These are phyloP conservation scores for Anabas testudineus DNA, from an alignment of 2,797 vertebrate genomes.

Conservation along the genomic window DNA sequence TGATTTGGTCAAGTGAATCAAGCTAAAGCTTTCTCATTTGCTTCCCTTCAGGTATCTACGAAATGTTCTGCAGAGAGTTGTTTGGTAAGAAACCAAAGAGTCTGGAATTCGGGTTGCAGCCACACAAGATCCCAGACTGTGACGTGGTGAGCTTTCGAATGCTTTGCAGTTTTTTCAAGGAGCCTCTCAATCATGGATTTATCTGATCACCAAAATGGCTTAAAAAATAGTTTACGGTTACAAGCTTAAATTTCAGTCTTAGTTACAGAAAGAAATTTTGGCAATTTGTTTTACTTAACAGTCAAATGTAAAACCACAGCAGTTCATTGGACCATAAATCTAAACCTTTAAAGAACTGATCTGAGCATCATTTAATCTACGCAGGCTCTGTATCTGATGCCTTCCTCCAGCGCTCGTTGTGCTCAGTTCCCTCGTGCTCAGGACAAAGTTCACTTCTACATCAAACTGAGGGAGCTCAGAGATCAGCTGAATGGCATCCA, in stretches of 20 bases:
- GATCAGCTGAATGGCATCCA: constrained; percentile 91
- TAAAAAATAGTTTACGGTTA: too few relatives aligned
- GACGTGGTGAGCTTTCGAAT: constrained; percentile 88
- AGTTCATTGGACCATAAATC: too few relatives aligned
- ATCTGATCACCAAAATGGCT: too few relatives aligned
- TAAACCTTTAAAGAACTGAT: not conserved
- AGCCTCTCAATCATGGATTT: not conserved
- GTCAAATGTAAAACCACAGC: not conserved
- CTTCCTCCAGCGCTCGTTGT: constrained; percentile 96
- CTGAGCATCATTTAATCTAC: not conserved
- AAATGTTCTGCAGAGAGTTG: constrained; percentile 98
- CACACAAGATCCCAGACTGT: constrained; percentile 95
- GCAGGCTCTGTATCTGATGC: constrained; percentile 97
- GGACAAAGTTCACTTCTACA: constrained; percentile 99
- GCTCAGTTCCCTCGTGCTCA: constrained; percentile 98
- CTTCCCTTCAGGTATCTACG: constrained; percentile 91
- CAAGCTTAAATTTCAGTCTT: too few relatives aligned
- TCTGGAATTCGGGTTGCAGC: constrained; percentile 96
- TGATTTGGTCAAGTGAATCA: not conserved
- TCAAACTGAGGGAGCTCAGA: constrained; percentile 94
- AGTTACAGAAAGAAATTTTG: too few relatives aligned
- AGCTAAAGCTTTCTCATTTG: not conserved
- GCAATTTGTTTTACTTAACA: too few relatives aligned
- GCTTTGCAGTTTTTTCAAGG: not conserved
- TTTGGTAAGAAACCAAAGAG: constrained; percentile 97